phyloP scores from a whole-genome alignment of 2,797 vertebrate genomes.

The Ctenosaura bakeri region DNA sequence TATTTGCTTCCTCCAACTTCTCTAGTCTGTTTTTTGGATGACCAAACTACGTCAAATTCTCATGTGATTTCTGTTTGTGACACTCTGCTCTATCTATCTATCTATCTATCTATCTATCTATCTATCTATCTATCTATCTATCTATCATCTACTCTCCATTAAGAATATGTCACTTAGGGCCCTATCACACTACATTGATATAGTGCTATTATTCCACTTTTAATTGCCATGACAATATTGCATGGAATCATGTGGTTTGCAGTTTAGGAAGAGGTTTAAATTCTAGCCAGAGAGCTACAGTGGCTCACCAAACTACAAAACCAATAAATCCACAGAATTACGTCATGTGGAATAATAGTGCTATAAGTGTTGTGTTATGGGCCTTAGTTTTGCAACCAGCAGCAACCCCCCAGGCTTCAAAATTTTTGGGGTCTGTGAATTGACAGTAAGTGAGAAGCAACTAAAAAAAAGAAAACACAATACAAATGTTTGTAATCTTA shows the following conservation, averaged over 20 bases:
- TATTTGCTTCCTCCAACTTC: background rate
- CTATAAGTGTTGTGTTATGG: too few species aligned
- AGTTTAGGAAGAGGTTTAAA: too few species aligned
- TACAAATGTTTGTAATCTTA: background rate
- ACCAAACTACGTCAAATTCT: background rate
- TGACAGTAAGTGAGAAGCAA: background rate
- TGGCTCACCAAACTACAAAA: too few species aligned
- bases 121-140: too few species aligned
- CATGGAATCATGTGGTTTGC: too few species aligned
- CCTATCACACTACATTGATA: too few species aligned
- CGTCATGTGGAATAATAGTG: too few species aligned
- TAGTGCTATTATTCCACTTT: too few species aligned
- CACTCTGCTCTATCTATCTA: background rate
- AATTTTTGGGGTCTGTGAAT: background rate
- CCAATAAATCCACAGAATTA: too few species aligned
- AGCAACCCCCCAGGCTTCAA: background rate
- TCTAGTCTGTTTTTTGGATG: background rate
- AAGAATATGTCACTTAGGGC: background rate
- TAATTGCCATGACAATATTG: too few species aligned
- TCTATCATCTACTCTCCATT: background rate
- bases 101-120: background rate
- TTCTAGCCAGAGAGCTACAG: too few species aligned
- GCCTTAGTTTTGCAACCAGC: background rate
- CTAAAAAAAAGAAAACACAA: background rate
- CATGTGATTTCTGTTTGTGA: background rate